Conservation (phyloP, 2,888 invertebrate genomes). For the Lymantria dispar region DNA sequence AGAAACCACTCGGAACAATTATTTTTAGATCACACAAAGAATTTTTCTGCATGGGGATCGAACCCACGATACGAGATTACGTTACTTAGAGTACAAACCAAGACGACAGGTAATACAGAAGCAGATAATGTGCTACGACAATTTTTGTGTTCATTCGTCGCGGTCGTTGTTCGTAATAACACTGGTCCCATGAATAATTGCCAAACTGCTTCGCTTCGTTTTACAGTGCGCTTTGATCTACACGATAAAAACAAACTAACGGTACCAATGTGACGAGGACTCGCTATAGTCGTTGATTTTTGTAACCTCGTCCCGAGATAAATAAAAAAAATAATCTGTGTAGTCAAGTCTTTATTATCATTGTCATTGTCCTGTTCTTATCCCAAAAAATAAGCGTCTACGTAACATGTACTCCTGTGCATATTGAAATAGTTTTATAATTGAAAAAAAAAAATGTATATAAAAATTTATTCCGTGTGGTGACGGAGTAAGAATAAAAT, state of each 20-base stretch:
- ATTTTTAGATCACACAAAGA: constrained; percentile 33
- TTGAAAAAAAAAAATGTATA: too few relatives aligned
- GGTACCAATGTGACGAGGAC: constrained; percentile 39
- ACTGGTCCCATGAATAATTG: constrained; percentile 56
- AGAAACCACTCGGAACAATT: constrained; percentile 32
- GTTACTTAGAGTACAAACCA: too few relatives aligned
- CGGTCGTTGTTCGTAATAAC: constrained; percentile 37
- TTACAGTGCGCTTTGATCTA: constrained; percentile 42
- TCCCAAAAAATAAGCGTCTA: too few relatives aligned
- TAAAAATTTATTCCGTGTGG: too few relatives aligned
- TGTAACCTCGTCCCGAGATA: neutral
- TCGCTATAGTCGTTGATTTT: constrained; percentile 37
- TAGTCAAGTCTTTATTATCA: too few relatives aligned
- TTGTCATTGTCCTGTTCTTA: too few relatives aligned
- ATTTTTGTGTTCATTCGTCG: constrained; percentile 41
- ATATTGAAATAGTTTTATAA: too few relatives aligned
- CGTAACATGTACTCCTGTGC: too few relatives aligned
- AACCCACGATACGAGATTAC: too few relatives aligned
- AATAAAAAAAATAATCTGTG: too few relatives aligned
- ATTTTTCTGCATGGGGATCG: constrained; percentile 32
- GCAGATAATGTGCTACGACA: constrained; percentile 47
- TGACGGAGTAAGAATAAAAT: too few relatives aligned
- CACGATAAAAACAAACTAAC: constrained; percentile 58
- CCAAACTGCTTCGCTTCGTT: constrained; percentile 45
- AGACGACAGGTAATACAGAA: constrained; percentile 22